phyloP scores from a whole-genome alignment of 2,888 invertebrate genomes.

The Xanthia togata region DNA sequence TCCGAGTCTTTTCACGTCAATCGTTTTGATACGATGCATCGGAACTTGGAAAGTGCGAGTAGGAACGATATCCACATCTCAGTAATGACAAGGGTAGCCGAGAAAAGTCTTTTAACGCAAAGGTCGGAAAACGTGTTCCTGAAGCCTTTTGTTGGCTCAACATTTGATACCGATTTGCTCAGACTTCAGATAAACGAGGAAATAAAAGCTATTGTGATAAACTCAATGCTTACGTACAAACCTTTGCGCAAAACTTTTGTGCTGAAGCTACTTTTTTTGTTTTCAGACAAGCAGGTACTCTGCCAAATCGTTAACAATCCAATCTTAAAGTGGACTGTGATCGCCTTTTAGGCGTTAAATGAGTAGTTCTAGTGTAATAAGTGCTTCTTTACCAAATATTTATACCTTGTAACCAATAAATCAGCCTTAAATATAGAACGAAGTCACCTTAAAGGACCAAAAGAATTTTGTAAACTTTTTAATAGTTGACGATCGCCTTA shows the following conservation, averaged over 20 bases:
- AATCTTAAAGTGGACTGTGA: constrained; percentile 80
- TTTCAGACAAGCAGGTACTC: constrained; percentile 68
- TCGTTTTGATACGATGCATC: constrained; percentile 19
- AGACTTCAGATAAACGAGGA: constrained; percentile 48
- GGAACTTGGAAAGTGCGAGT: constrained; percentile 16
- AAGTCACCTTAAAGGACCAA: constrained; percentile 88
- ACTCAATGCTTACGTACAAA: constrained; percentile 42
- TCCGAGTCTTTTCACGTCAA: constrained; percentile 27
- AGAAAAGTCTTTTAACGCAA: constrained; percentile 44
- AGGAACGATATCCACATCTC: constrained; percentile 46
- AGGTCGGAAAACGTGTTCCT: constrained; percentile 45
- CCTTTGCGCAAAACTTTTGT: constrained; percentile 53
- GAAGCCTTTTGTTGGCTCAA: constrained; percentile 59
- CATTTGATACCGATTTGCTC: constrained; percentile 55
- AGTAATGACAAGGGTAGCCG: constrained; percentile 57
- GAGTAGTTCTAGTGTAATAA: constrained; percentile 73
- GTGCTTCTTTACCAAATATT: constrained; percentile 86
- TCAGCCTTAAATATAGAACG: constrained; percentile 82
- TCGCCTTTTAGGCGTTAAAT: constrained; percentile 86
- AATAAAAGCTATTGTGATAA: constrained; percentile 63
- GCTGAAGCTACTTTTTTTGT: constrained; percentile 28
- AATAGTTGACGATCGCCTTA: constrained; percentile 82
- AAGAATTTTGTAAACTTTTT: constrained; percentile 83
- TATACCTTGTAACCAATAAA: constrained; percentile 78
- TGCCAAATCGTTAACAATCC: constrained; percentile 66